Percentiles rank a stretch among this genome's conserved stretches.
Evolutionary conservation across 1,140 invertebrate species (phyloP).

Genomic region (Tetraneura akinire): DNA sequence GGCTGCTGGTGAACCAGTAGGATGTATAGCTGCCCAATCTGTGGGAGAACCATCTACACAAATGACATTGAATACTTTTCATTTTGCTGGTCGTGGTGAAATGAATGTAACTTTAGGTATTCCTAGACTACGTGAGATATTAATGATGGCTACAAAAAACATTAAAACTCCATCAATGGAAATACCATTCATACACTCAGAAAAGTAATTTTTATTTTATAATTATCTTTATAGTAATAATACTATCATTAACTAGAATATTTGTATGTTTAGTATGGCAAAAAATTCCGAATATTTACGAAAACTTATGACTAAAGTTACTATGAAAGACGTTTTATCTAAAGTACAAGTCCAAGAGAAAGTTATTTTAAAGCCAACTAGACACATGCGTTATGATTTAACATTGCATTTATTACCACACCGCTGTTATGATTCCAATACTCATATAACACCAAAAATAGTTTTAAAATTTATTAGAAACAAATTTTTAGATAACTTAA

Average conservation of each 20-base stretch:
- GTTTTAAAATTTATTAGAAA: slow-evolving; percentile 72
- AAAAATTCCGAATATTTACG: slow-evolving; percentile 70
- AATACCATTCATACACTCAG: slow-evolving; percentile 70
- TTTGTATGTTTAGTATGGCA: slow-evolving; percentile 53
- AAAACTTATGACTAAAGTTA: slow-evolving; percentile 74
- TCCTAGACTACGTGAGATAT: slow-evolving; percentile 91
- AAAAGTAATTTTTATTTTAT: slow-evolving; percentile 43
- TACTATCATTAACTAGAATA: not conserved
- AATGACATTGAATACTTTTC: slow-evolving; percentile 99
- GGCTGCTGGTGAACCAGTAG: slow-evolving; percentile 93
- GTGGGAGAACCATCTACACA: slow-evolving; percentile 99
- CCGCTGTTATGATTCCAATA: slow-evolving; percentile 71
- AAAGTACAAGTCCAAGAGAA: slow-evolving; percentile 70
- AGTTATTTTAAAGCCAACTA: slow-evolving; percentile 63
- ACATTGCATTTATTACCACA: slow-evolving; percentile 74
- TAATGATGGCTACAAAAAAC: slow-evolving; percentile 88
- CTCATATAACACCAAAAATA: slow-evolving; percentile 68
- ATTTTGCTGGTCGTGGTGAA: slow-evolving; percentile 98
- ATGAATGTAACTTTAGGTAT: slow-evolving; percentile 99
- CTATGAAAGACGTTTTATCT: slow-evolving; percentile 76
- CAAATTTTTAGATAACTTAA: slow-evolving; percentile 63
- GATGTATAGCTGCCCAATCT: slow-evolving; percentile 90
- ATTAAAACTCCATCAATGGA: slow-evolving; percentile 97
- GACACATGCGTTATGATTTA: slow-evolving; percentile 59
- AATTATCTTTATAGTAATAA: not conserved